Conservation (phyloP, 1,140 invertebrate genomes). For the Drosophila lini region DNA sequence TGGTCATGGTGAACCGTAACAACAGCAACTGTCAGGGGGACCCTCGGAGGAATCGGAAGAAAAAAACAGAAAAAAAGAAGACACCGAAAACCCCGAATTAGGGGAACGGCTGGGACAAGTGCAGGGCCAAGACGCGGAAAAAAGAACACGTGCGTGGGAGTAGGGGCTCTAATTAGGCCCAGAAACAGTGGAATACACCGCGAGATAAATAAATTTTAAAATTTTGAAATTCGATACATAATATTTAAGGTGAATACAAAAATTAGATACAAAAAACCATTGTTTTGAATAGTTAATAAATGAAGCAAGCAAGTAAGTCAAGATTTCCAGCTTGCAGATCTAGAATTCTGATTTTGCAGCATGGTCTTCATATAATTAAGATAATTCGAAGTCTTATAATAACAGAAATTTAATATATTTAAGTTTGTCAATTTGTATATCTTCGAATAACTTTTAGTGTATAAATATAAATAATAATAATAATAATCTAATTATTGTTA, state of each 20-base stretch:
- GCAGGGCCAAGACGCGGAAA: slow-evolving; percentile 30
- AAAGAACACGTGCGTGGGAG: slow-evolving; percentile 70
- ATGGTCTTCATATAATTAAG: too few relatives aligned
- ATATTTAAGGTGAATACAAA: not conserved
- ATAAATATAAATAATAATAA: too few relatives aligned
- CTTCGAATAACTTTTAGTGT: too few relatives aligned
- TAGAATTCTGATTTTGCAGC: not conserved
- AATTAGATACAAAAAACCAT: not conserved
- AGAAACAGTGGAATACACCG: slow-evolving; percentile 21
- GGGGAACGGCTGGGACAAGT: slow-evolving; percentile 53
- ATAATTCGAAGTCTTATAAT: too few relatives aligned
- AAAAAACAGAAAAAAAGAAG: not conserved
- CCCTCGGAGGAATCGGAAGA: slow-evolving; percentile 2
- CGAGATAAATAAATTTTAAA: not conserved
- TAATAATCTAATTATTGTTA: too few relatives aligned
- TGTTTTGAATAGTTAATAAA: not conserved
- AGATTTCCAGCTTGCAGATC: not conserved
- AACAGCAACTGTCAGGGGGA: slow-evolving; percentile 75
- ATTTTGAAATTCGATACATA: not conserved
- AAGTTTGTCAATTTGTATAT: too few relatives aligned
- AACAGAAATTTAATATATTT: too few relatives aligned
- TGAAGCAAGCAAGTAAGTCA: not conserved
- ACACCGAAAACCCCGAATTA: slow-evolving; percentile 22
- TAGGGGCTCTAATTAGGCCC: slow-evolving; percentile 65
- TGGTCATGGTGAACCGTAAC: slow-evolving; percentile 82